Evolutionary conservation across 2,797 vertebrate species (phyloP).

Genomic region (Petrocephalus schoutedeni): DNA sequence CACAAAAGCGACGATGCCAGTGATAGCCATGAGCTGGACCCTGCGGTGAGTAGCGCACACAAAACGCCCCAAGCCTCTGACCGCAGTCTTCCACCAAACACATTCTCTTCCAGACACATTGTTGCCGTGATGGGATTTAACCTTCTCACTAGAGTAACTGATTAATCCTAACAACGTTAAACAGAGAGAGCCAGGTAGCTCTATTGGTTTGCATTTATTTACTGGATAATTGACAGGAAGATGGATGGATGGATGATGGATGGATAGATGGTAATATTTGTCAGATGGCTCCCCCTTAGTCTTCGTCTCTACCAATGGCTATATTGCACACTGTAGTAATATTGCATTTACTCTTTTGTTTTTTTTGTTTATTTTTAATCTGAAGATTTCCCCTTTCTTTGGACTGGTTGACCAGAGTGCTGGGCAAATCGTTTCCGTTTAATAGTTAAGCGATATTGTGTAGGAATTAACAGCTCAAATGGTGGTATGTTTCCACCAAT

Average conservation of each 20-base stretch:
- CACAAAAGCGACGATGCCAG: conserved; percentile 57
- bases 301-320: not conserved
- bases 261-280: not conserved
- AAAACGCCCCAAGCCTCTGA: not conserved
- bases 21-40: conserved; percentile 64
- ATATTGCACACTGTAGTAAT: not conserved
- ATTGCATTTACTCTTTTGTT: not conserved
- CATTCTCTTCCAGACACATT: not conserved
- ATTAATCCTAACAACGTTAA: not conserved
- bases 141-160: not conserved
- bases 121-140: not conserved
- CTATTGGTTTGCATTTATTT: not conserved
- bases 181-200: not conserved
- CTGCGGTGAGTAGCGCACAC: conserved; percentile 44
- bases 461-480: too few relatives aligned
- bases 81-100: not conserved
- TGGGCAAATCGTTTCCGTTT: not conserved
- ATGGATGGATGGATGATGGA: not conserved
- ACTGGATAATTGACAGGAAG: not conserved
- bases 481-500: too few relatives aligned
- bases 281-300: not conserved
- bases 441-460: not conserved
- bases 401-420: not conserved
- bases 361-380: not conserved
- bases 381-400: not conserved